Evolutionary conservation across 2,113 vertebrate species (phyloP).

Genomic region (Acrocephalus kingi): DNA sequence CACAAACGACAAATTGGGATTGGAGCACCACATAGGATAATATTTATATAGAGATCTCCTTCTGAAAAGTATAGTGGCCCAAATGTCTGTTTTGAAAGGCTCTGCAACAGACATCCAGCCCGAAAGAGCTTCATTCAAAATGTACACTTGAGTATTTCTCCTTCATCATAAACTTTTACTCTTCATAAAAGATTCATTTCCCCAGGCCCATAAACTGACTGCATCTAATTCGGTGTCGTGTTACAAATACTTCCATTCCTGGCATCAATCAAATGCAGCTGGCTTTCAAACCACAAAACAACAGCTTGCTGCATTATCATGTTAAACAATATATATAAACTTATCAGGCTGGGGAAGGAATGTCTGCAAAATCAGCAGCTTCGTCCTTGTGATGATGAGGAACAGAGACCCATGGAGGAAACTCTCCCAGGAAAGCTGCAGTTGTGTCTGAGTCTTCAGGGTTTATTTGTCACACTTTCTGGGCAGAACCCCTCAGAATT

Average conservation of each 20-base stretch:
- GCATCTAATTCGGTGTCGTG: constrained; percentile 70
- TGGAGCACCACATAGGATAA: neutral
- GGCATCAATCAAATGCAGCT: constrained; percentile 71
- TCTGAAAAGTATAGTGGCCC: neutral
- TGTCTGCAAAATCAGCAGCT: constrained; percentile 64
- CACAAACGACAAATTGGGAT: neutral
- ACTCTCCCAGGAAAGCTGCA: neutral
- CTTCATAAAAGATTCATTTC: constrained; percentile 77
- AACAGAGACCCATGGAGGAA: neutral
- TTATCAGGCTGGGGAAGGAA: constrained; percentile 51
- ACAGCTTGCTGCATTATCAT: constrained; percentile 69
- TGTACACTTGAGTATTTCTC: constrained; percentile 1
- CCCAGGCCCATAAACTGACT: constrained; percentile 67
- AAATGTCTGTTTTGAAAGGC: neutral
- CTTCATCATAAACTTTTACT: constrained; percentile 73
- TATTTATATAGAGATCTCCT: neutral
- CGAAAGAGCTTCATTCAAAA: constrained; percentile 44
- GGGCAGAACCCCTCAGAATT: neutral
- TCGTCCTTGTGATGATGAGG: too few species aligned
- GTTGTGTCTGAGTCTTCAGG: neutral
- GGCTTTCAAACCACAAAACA: constrained; percentile 64
- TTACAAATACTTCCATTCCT: constrained; percentile 71
- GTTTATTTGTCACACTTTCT: neutral
- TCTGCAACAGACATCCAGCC: neutral
- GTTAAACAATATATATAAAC: constrained; percentile 64